A percentile compares a stretch with the other conserved stretches of the same genome.
Evolutionary conservation across 2,113 vertebrate genomes (phyloP).

Genomic region (Oreotrochilus melanogaster): DNA sequence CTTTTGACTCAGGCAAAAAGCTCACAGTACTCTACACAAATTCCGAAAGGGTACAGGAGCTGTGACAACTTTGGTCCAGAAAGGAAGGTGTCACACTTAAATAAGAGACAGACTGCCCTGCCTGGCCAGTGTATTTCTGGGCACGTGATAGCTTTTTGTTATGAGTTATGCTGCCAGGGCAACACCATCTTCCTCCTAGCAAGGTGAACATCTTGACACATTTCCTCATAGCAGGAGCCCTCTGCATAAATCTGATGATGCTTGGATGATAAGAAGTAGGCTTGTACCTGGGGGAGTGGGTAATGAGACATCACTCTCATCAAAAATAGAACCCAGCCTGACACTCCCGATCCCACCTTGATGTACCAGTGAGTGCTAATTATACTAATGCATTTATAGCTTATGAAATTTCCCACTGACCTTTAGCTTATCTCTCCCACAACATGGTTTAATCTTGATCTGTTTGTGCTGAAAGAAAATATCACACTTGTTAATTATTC

Average conservation of each 20-base stretch:
- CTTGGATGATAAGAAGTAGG: conserved; percentile 38
- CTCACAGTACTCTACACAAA: background rate
- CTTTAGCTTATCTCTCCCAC: conserved; percentile 72
- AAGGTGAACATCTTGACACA: background rate
- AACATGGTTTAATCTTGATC: conserved; percentile 72
- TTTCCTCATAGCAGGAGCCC: background rate
- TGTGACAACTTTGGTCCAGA: background rate
- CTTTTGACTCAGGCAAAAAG: background rate
- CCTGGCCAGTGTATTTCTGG: background rate
- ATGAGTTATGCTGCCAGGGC: background rate
- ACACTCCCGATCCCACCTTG: conserved; percentile 61
- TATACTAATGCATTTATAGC: conserved; percentile 67
- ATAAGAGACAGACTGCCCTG: background rate
- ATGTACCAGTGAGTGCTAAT: conserved; percentile 59
- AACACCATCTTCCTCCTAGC: conserved; percentile 3
- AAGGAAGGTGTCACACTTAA: background rate
- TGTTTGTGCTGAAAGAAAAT: conserved; percentile 75
- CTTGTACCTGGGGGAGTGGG: conserved; percentile 49
- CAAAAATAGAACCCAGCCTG: conserved; percentile 55
- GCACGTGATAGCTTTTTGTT: background rate
- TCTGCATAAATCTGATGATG: background rate
- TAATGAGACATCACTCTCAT: conserved; percentile 65
- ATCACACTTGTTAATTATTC: conserved; percentile 76
- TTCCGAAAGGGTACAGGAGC: background rate
- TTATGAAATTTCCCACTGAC: conserved; percentile 69